These are phyloP conservation scores for Resseliella maxima DNA, from an alignment of 2,888 invertebrate species.

Conservation along the genomic window DNA sequence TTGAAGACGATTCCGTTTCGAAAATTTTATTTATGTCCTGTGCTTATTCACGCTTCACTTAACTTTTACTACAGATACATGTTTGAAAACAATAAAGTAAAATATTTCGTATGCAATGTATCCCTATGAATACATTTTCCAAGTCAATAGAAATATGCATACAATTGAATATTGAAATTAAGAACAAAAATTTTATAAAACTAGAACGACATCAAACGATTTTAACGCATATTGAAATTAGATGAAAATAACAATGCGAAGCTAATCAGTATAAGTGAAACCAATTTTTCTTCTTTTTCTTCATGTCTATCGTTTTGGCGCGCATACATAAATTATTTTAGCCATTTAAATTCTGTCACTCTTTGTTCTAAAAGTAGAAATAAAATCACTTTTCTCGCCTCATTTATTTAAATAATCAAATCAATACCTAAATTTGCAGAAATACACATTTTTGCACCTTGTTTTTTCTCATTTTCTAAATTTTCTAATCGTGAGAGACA, in stretches of 20 bases:
- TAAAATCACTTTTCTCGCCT: slow-evolving; percentile 7
- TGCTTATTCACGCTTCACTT: slow-evolving; percentile 48
- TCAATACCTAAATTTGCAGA: not conserved
- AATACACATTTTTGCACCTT: not conserved
- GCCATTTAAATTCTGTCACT: not conserved
- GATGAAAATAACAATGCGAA: slow-evolving; percentile 36
- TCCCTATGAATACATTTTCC: too few relatives aligned
- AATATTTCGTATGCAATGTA: too few relatives aligned
- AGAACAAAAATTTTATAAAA: not conserved
- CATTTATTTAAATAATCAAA: slow-evolving; percentile 23
- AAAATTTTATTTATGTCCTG: slow-evolving; percentile 34
- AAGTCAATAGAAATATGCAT: not conserved
- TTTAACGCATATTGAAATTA: not conserved
- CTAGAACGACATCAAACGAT: not conserved
- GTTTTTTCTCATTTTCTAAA: not conserved
- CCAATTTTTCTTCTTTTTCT: not conserved
- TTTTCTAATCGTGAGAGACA: not conserved
- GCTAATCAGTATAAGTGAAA: slow-evolving; percentile 39
- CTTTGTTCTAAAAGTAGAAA: not conserved
- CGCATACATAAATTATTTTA: not conserved
- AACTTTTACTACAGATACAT: not conserved
- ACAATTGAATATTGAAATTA: slow-evolving; percentile 44
- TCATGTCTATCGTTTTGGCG: not conserved
- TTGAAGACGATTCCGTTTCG: slow-evolving; percentile 39
- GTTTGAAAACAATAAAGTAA: slow-evolving; percentile 24